Evolutionary conservation across 2,797 vertebrate genomes (phyloP), one percentile per base, ranked within the genome.

Genomic region (Chrysolophus pictus): DNA sequence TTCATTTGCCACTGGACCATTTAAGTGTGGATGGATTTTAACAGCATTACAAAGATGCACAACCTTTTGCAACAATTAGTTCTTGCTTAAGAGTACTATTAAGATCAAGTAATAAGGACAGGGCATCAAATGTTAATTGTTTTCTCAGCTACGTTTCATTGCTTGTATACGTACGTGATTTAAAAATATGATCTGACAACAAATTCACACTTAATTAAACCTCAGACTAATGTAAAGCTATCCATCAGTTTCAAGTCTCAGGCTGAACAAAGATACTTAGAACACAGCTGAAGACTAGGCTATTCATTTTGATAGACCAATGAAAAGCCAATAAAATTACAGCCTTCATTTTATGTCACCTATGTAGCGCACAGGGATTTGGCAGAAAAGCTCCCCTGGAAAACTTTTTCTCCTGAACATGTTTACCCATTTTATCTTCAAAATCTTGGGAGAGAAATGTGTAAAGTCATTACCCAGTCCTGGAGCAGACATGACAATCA

Each of bases 151-250:
- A 62, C 7, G 28, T 58, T 58, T 83, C 49, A 22, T 12, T 62
- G 51, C 58, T 58, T 35, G 9, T 18, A 80, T 11, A 46, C 4
- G 11, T 41, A 62, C 0, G 16, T 5, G 23, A 75, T 24, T 77
- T 49, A 59, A 91, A 84, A 67, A 11, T 31, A 86, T 46, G 13
- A 85, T 21, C 22, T 24, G 24, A 33, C 42, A 63, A 86, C 29
- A 86, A 83, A 88, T 63, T 37, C 60, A 37, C 19, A 59, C 14
- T 49, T 69, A 77, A 51, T 58, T 80, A 76, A 80, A 49, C 23
- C 35, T 89, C n/a, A 74, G 33, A 65, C 17, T 76, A 47, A 70
- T 12, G 74, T 1, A 63, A 1, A 76, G n/a, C 39, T 63, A 49
- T 13, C 22, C 17, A 75, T 1, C 46, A 75, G n/a, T 28, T 39